These are phyloP conservation scores for Cryptotis parvus DNA, from an alignment of 2,113 vertebrate species.

Conservation along the genomic window DNA sequence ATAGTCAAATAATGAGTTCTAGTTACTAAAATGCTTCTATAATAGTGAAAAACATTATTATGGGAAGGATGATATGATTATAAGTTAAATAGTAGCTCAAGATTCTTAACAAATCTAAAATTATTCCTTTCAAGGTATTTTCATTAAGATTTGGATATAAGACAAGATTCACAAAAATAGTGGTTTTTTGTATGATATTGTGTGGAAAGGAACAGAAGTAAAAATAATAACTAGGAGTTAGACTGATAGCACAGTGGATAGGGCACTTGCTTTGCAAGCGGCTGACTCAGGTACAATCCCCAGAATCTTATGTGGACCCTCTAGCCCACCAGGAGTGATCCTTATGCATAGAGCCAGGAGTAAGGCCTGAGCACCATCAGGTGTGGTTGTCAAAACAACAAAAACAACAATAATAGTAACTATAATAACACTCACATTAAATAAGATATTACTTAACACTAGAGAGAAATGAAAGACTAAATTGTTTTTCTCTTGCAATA, in stretches of 20 bases:
- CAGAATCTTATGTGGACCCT: too few relatives aligned
- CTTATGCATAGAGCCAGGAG: too few relatives aligned
- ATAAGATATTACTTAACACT: neutral
- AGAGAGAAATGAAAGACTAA: neutral
- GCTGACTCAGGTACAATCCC: too few relatives aligned
- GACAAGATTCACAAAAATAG: neutral
- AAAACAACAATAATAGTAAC: neutral
- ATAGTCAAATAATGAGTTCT: slow-evolving; percentile 15
- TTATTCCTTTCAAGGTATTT: neutral
- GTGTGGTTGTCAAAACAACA: too few relatives aligned
- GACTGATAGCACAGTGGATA: too few relatives aligned
- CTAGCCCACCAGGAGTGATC: too few relatives aligned
- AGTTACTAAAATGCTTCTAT: neutral
- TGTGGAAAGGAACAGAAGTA: slow-evolving; percentile 7
- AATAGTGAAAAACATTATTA: neutral
- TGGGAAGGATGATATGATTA: neutral
- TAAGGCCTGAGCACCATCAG: too few relatives aligned
- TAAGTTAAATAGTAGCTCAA: neutral
- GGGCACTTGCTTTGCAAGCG: too few relatives aligned
- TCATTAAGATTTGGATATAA: neutral
- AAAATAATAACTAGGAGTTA: neutral
- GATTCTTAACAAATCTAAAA: neutral
- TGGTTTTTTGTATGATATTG: neutral
- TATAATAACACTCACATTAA: neutral
- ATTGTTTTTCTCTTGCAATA: neutral